Evolutionary conservation across 2,888 invertebrate species (phyloP), one percentile per base, ranked within the genome.

Genomic region (Drosophila picticornis): DNA sequence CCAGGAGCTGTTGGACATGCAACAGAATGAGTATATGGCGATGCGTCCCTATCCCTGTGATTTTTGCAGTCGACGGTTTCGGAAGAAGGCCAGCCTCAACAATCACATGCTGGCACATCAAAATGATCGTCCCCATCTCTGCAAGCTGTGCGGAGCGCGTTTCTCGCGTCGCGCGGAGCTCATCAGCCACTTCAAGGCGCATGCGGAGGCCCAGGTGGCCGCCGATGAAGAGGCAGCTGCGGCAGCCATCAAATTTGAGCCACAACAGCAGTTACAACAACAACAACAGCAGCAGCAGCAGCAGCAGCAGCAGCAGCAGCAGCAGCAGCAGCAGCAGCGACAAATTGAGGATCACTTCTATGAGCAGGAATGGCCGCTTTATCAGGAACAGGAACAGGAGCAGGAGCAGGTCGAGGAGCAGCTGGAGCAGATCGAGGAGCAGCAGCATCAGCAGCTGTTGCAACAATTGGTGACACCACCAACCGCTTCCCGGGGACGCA

Each of bases 31-130:
- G 82, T 96, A 96, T 87, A 95, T 95, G 22, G 91, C 93, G 0
- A 57, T 92, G 27, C 94, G 97, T 6, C 97, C 97, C 0, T 97
- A 96, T 94, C 97, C 97, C 0, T 97, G 97, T 91, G 97, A 97
- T 92, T 97, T 97, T 92, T 97, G 97, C 91, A 97, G 96, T 74
- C 95, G 97, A 0, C 94, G 97, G 73, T 97, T 97, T 92, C 95
- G 97, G 50, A 97, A 97, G 91, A 97, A 97, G 91, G 96, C 96
- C 6, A 97, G 96, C 74, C 94, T 97, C 1, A 96, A 97, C 95
- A 97, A 96, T 92, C 97, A 97, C 91, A 97, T 97, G 96, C 96
- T 97, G 9, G 96, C 97, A 0, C 97, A 97, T 93, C 97, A 97
- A 93, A 96, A 96, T 56, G 97, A 97, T 92, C 94, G 97, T 11